Evolutionary conservation across 2,113 vertebrate genomes (phyloP).

Genomic region (Zingel zingel): DNA sequence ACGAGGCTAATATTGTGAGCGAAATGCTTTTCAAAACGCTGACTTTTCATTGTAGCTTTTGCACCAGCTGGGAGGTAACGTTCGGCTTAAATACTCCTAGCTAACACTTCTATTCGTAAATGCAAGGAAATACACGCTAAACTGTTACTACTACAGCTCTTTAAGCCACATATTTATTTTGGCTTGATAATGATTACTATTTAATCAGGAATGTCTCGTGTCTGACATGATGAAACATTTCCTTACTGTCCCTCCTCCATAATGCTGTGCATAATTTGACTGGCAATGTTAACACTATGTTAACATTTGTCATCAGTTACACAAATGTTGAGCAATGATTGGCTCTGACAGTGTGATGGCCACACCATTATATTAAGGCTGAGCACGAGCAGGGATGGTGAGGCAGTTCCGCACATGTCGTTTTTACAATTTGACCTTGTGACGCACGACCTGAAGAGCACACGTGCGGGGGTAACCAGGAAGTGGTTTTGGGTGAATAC

Average conservation of each 20-base stretch:
- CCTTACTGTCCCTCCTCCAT: accelerated
- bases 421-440: constrained; percentile 85
- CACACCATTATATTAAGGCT: neutral
- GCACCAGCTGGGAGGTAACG: neutral
- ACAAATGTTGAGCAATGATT: accelerated
- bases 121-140: constrained; percentile 26
- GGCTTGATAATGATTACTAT: neutral
- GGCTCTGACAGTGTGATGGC: neutral
- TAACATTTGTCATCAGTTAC: accelerated
- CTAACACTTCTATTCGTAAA: neutral
- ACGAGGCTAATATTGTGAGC: too few species aligned
- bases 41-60: accelerated
- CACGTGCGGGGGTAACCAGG: constrained; percentile 75
- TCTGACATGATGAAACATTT: neutral
- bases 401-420: constrained; percentile 59
- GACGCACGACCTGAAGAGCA: constrained; percentile 72
- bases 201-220: neutral
- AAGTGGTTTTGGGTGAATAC: neutral
- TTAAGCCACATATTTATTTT: too few species aligned
- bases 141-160: too few species aligned
- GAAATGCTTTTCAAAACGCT: accelerated
- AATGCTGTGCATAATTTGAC: too few species aligned
- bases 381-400: constrained; percentile 6
- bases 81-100: neutral
- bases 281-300: neutral